These are phyloP conservation scores for Ophion obscuratus DNA, from an alignment of 2,888 invertebrate genomes.

Conservation along the genomic window DNA sequence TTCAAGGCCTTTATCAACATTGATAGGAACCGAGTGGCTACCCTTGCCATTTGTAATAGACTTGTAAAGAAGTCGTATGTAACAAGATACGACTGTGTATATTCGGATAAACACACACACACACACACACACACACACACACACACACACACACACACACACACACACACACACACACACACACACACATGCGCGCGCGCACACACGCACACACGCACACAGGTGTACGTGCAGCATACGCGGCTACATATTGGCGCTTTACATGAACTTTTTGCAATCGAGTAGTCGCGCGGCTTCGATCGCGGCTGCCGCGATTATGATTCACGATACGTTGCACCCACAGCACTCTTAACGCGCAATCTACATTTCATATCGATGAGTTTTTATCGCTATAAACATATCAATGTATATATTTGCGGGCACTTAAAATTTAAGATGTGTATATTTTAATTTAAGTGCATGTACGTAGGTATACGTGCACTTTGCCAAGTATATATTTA, in stretches of 20 bases:
- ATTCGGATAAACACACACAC: neutral
- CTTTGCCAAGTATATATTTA: too few relatives aligned
- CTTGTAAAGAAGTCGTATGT: slow-evolving; percentile 21
- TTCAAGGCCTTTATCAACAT: slow-evolving; percentile 47
- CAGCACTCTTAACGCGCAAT: slow-evolving; percentile 2
- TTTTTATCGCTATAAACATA: neutral
- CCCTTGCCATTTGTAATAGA: slow-evolving; percentile 37
- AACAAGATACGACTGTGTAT: neutral
- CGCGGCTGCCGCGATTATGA: neutral
- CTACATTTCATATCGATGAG: slow-evolving; percentile 2
- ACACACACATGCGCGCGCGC: neutral
- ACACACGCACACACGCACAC: neutral
- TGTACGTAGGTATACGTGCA: too few relatives aligned
- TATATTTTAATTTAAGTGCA: too few relatives aligned
- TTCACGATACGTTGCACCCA: slow-evolving; percentile 19
- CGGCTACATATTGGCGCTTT: neutral
- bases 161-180: neutral
- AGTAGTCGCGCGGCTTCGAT: neutral
- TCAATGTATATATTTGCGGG: neutral
- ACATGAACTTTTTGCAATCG: neutral
- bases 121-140: neutral
- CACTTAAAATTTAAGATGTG: too few relatives aligned
- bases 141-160: neutral
- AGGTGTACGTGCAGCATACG: neutral
- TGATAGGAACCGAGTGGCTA: slow-evolving; percentile 23